phyloP scores from a whole-genome alignment of 2,113 vertebrate genomes.

The Symphodus melops region DNA sequence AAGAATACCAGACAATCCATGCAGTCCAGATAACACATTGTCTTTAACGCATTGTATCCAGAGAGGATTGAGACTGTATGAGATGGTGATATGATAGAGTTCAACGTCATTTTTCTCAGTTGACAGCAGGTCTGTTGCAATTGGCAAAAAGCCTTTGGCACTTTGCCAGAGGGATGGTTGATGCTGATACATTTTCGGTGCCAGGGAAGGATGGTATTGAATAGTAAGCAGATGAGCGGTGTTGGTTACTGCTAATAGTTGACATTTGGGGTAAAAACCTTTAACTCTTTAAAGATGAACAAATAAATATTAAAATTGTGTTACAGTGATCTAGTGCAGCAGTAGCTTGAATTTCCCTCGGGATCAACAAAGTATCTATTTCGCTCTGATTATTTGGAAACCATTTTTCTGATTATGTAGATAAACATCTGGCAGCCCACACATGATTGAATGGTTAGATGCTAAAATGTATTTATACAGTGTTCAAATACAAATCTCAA shows the following conservation, averaged over 20 bases:
- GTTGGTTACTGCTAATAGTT: not conserved
- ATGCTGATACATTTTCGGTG: slow-evolving; percentile 3
- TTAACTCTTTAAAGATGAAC: not conserved
- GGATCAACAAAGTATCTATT: too few species aligned
- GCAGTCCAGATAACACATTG: not conserved
- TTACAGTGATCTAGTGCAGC: too few species aligned
- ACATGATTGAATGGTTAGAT: too few species aligned
- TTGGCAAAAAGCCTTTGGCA: slow-evolving; percentile 61
- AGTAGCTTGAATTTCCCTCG: too few species aligned
- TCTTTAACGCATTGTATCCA: slow-evolving; percentile 27
- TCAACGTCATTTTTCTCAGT: slow-evolving; percentile 13
- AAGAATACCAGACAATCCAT: not conserved
- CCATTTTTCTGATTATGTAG: too few species aligned
- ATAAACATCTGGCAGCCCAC: too few species aligned
- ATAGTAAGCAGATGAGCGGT: slow-evolving; percentile 15
- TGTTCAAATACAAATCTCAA: too few species aligned
- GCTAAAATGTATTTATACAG: too few species aligned
- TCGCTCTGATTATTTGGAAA: too few species aligned
- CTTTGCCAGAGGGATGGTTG: slow-evolving; percentile 39
- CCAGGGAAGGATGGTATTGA: slow-evolving; percentile 16
- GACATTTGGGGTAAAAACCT: not conserved
- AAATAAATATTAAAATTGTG: not conserved
- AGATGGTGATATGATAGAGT: slow-evolving; percentile 28
- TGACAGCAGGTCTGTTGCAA: slow-evolving; percentile 44
- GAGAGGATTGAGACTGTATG: slow-evolving; percentile 2